Evolutionary conservation across 37 sponge, comb jelly and placozoan species (phyloP).

Genomic region (Tethya wilhelma): DNA sequence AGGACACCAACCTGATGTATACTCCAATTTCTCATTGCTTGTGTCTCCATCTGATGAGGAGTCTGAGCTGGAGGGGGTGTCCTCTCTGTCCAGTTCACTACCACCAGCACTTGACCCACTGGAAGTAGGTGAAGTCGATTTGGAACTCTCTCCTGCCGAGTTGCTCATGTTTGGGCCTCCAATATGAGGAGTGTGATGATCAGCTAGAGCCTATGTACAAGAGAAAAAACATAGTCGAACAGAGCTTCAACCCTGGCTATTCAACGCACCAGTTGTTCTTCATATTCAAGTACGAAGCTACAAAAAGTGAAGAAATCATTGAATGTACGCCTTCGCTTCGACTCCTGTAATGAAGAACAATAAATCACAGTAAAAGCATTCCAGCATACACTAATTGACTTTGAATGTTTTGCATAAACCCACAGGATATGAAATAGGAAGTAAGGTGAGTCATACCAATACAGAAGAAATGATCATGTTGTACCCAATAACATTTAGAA

Average conservation of each 20-base stretch:
- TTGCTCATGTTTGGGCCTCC: too few relatives aligned
- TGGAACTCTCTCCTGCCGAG: slow-evolving; percentile 37
- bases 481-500: too few relatives aligned
- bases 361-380: background rate
- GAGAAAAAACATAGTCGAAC: background rate
- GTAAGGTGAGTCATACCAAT: background rate
- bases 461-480: background rate
- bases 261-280: slow-evolving; percentile 56
- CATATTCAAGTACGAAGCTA: slow-evolving; percentile 67
- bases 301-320: slow-evolving; percentile 70
- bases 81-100: too few relatives aligned
- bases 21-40: slow-evolving; percentile 27
- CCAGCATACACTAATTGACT: background rate
- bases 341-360: slow-evolving; percentile 8
- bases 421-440: background rate
- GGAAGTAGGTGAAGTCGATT: slow-evolving; percentile 18
- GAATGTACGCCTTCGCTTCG: slow-evolving; percentile 19
- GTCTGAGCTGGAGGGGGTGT: too few relatives aligned
- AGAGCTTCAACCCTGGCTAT: background rate
- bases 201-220: too few relatives aligned
- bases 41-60: background rate
- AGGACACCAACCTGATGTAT: slow-evolving; percentile 57
- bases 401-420: too few relatives aligned
- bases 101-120: slow-evolving; percentile 22
- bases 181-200: too few relatives aligned